Conservation (phyloP, 2,888 invertebrate genomes). For the Meiosimyza platycephala region DNA sequence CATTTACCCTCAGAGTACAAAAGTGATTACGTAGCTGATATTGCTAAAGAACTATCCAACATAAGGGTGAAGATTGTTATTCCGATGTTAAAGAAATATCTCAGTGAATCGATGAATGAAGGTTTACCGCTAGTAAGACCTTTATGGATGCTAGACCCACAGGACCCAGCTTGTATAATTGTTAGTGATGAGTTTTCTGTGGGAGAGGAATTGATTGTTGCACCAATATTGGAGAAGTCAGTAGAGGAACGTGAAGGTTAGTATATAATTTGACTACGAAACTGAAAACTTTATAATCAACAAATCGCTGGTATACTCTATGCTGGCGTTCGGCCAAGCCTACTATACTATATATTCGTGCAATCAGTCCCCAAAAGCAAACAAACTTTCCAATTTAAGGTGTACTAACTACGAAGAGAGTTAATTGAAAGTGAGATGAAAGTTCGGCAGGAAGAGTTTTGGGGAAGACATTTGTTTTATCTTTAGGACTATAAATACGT, state of each 20-base stretch:
- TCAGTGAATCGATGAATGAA: conserved; percentile 81
- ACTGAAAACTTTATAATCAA: neutral
- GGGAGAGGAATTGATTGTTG: conserved; percentile 90
- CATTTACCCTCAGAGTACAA: conserved; percentile 90
- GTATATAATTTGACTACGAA: neutral
- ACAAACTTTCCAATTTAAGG: too few relatives aligned
- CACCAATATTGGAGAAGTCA: conserved; percentile 82
- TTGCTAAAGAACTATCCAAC: conserved; percentile 79
- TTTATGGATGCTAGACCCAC: conserved; percentile 88
- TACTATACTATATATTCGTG: too few relatives aligned
- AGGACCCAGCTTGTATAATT: conserved; percentile 80
- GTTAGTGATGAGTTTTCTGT: conserved; percentile 89
- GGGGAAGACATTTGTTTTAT: too few relatives aligned
- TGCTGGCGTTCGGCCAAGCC: too few relatives aligned
- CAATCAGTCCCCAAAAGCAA: too few relatives aligned
- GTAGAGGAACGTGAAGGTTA: conserved; percentile 77
- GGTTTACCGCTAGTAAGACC: conserved; percentile 89
- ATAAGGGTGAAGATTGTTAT: conserved; percentile 83
- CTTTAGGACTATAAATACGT: too few relatives aligned
- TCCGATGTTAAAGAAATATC: conserved; percentile 80
- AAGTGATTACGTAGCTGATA: conserved; percentile 79
- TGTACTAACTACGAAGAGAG: too few relatives aligned
- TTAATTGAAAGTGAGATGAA: too few relatives aligned
- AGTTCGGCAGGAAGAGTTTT: too few relatives aligned
- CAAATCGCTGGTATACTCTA: too few relatives aligned